A percentile compares a stretch with the other conserved stretches of the same genome.
Conservation (phyloP, 2,113 vertebrate species). For the Bubo scandiacus region DNA sequence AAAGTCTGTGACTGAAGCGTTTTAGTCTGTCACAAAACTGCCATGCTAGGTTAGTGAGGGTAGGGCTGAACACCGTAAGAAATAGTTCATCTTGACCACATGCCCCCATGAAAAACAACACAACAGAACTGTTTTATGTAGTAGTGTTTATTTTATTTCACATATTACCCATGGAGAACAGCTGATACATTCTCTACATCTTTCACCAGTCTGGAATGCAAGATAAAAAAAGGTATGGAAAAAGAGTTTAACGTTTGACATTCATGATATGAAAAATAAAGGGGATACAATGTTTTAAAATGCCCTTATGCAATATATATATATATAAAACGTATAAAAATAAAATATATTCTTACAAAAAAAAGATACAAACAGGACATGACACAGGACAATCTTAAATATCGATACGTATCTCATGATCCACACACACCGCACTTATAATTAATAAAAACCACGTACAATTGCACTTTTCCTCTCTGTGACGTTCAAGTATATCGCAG, state of each 20-base stretch:
- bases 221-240: conserved; percentile 54
- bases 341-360: conserved; percentile 84
- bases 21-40: background rate
- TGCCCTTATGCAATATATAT: conserved; percentile 88
- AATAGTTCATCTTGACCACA: background rate
- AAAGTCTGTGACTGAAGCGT: background rate
- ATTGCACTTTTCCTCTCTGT: conserved; percentile 96
- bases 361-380: conserved; percentile 78
- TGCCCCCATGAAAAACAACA: background rate
- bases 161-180: conserved; percentile 79
- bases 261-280: conserved; percentile 77
- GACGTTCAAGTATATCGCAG: conserved; percentile 93
- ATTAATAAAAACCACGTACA: conserved; percentile 60
- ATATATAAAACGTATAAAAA: conserved; percentile 90
- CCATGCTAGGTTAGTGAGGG: background rate
- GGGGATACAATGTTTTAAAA: conserved; percentile 85
- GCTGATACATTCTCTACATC: conserved; percentile 77
- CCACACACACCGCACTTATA: conserved; percentile 79
- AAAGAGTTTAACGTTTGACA: conserved; percentile 76
- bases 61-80: background rate
- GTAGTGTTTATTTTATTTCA: conserved; percentile 74
- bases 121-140: conserved; percentile 4
- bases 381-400: conserved; percentile 85
- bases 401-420: conserved; percentile 79
- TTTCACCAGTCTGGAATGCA: conserved; percentile 75